A percentile compares a stretch with the other conserved stretches of the same genome.
Evolutionary conservation across 2,888 invertebrate species (phyloP).

Genomic region (Seira sanloemensis): DNA sequence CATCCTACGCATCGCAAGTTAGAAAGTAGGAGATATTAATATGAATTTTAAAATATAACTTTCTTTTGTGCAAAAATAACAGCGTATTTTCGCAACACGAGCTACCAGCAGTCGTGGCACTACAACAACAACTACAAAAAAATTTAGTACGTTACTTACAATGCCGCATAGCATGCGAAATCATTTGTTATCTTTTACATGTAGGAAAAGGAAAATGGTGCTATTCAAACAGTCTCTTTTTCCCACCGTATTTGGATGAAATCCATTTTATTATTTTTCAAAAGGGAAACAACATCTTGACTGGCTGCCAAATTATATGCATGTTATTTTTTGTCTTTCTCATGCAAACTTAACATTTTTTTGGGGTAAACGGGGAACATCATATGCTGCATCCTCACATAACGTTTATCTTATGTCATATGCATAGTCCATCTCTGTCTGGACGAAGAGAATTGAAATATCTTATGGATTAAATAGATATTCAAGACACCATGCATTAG

Average conservation of each 20-base stretch:
- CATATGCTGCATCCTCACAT: neutral
- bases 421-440: neutral
- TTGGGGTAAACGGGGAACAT: neutral
- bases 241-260: slow-evolving; percentile 31
- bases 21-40: neutral
- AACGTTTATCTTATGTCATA: slow-evolving; percentile 1
- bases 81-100: neutral
- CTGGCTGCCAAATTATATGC: slow-evolving; percentile 58
- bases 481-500: neutral
- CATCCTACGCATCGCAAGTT: neutral
- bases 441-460: neutral
- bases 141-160: too few species aligned
- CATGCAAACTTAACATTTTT: neutral
- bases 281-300: slow-evolving; percentile 37
- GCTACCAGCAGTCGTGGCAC: neutral
- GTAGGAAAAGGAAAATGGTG: neutral
- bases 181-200: slow-evolving; percentile 1
- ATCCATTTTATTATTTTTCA: slow-evolving; percentile 35
- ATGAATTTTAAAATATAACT: neutral
- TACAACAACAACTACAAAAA: too few species aligned
- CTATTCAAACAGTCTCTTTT: neutral
- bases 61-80: neutral
- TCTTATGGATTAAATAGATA: neutral
- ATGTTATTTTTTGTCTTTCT: slow-evolving; percentile 33
- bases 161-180: slow-evolving; percentile 4